Evolutionary conservation across 92 coral and sea anemone species (phyloP), one percentile per base, ranked within the genome.

Genomic region (Plumapathes pennacea): DNA sequence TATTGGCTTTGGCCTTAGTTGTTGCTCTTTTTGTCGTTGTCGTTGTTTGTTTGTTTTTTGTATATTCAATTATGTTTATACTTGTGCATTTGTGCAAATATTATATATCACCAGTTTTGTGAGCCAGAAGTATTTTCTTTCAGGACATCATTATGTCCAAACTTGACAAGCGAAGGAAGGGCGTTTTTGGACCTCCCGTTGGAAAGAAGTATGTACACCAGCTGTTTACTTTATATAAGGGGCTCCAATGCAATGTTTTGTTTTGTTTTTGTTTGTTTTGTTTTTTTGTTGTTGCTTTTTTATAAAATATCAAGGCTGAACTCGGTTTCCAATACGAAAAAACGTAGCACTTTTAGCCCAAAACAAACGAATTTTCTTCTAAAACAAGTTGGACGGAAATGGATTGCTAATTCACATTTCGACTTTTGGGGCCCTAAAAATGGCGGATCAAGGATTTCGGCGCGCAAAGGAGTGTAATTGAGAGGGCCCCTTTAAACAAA

Each of bases 131-230:
- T n/a, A n/a, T n/a, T n/a, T n/a, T n/a, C n/a, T n/a, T n/a, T n/a
- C 69, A 94, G 89, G 99, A 94, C 38, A 94, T 94, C 36, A 94
- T 94, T 57, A 94, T 94, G 99, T 94, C 99, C 12, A 94, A 94
- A 69, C 90, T 94, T 41, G 99, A 94, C 54, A 94, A 94, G 68
- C 70, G 99, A 60, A 72, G 99, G 52, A 94, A 94, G 58, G 99
- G 99, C 14, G 86, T 94, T 53, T 94, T 88, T 74, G 99, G 99
- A n/a, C 99, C 99, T 11, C 96, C 99, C 25, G 94, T 94, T 22
- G 99, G 99, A 3, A 94, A 94, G 68, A 81, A 78, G 99, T 94
- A 57, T 44, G 77, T 2, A 12, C 5, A 28, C 36, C 2, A 25
- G 8, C 13, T 50, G 56, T 24, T 8, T n/a, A 26, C 19, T 17